Percentiles rank a stretch among this genome's conserved stretches.
Conservation (phyloP, 1,140 invertebrate species). For the Prorops nasuta region DNA sequence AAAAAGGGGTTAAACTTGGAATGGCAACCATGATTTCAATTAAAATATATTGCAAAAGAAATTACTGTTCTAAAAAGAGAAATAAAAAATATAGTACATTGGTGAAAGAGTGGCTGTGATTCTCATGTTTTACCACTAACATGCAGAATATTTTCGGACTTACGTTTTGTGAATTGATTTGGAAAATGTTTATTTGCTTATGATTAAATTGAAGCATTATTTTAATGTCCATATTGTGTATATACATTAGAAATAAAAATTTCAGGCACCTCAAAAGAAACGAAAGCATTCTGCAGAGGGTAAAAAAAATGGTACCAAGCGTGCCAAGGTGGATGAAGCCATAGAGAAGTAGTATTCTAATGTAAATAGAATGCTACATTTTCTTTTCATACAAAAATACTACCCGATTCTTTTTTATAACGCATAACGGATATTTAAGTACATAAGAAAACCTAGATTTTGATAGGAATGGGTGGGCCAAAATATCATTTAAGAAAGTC, state of each 20-base stretch:
- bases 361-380: not conserved
- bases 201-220: not conserved
- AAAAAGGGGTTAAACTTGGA: too few relatives aligned
- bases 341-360: constrained; percentile 46
- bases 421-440: too few relatives aligned
- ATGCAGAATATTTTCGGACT: constrained; percentile 15
- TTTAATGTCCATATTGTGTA: constrained; percentile 19
- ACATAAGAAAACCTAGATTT: constrained; percentile 15
- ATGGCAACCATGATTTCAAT: too few relatives aligned
- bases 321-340: constrained; percentile 51
- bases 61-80: too few relatives aligned
- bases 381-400: too few relatives aligned
- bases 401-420: constrained; percentile 18
- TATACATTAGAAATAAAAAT: constrained; percentile 49
- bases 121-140: not conserved
- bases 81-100: too few relatives aligned
- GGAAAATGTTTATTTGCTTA: constrained; percentile 1
- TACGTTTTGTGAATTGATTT: too few relatives aligned
- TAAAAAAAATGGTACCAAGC: constrained; percentile 58
- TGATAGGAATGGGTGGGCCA: not conserved
- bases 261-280: constrained; percentile 57
- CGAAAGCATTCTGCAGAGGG: constrained; percentile 51
- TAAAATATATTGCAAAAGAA: too few relatives aligned
- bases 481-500: not conserved
- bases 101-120: too few relatives aligned